Evolutionary conservation across 2,113 vertebrate species (phyloP).

Genomic region (Halichoerus grypus): DNA sequence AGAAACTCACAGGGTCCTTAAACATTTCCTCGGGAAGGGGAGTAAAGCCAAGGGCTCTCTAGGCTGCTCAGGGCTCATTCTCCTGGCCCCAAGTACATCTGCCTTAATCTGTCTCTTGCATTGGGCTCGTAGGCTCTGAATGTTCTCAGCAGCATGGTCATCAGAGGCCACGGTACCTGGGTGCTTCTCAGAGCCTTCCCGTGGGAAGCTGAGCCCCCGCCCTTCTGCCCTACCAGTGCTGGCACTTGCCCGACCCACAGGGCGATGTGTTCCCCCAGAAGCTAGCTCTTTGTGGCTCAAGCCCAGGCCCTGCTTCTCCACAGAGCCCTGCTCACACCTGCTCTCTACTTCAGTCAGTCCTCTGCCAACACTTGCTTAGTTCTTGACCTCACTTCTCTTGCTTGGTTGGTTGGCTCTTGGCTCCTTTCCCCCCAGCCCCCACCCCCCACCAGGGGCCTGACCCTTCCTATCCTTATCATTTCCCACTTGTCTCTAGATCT

Average conservation of each 20-base stretch:
- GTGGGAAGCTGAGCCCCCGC: accelerated
- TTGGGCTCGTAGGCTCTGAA: background rate
- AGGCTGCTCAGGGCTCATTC: background rate
- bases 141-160: background rate
- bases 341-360: background rate
- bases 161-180: background rate
- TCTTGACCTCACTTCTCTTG: background rate
- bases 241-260: background rate
- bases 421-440: background rate
- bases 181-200: background rate
- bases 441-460: background rate
- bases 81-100: background rate
- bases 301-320: background rate
- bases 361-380: background rate
- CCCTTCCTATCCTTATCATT: background rate
- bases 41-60: background rate
- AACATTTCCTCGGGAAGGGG: background rate
- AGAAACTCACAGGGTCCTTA: background rate
- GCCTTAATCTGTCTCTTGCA: background rate
- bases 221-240: background rate
- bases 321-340: too few species aligned
- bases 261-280: too few species aligned
- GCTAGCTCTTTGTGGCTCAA: background rate
- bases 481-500: background rate
- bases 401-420: background rate